phyloP scores from a whole-genome alignment of 2,113 vertebrate species.

The Nyctibius bracteatus region DNA sequence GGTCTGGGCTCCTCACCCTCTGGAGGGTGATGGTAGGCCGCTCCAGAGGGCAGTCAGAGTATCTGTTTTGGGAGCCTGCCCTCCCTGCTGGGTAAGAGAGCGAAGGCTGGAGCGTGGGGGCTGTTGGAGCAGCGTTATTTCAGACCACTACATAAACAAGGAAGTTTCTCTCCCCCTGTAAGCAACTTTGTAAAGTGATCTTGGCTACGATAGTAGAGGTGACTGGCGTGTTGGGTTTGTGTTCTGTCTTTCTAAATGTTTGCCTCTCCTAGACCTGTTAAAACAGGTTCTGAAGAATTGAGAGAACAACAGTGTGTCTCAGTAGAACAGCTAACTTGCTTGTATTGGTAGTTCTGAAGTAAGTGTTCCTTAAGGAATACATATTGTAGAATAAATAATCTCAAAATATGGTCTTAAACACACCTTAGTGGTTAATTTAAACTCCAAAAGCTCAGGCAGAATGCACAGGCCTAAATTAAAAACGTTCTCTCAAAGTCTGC shows the following conservation, averaged over 20 bases:
- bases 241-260: neutral
- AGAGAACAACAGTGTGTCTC: neutral
- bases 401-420: neutral
- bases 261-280: neutral
- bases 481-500: neutral
- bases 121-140: neutral
- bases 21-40: neutral
- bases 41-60: neutral
- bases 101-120: rapidly evolving
- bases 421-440: neutral
- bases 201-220: neutral
- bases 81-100: too few species aligned
- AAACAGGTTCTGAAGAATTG: neutral
- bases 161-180: neutral
- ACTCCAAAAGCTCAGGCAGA: neutral
- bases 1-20: rapidly evolving
- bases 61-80: neutral
- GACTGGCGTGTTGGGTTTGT: neutral
- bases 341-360: neutral
- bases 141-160: neutral
- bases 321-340: neutral
- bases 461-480: neutral
- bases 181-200: neutral
- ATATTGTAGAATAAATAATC: neutral
- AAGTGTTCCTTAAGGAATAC: neutral